Evolutionary conservation across 2,888 invertebrate species (phyloP), one percentile per base, ranked within the genome.

Genomic region (Melieria picta): DNA sequence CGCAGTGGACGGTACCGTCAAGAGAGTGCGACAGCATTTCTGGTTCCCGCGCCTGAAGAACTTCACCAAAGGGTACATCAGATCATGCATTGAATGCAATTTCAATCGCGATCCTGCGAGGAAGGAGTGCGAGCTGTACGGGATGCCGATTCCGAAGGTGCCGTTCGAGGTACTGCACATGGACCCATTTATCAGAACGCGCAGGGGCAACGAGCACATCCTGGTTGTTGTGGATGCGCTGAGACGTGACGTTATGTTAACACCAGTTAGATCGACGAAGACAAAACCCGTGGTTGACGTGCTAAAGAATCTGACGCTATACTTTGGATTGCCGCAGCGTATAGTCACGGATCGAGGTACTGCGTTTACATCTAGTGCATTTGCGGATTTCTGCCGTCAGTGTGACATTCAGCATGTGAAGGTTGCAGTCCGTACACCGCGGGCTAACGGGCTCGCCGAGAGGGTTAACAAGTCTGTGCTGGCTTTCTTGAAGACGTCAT

Each of bases 11-110:
- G 76, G 75, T 47, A 79, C 78, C 0, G 16, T 76, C 1, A 64
- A 75, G 30, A 69, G 69, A n/a, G 65, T 79, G n/a, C 16, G 9
- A 5, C 68, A 69, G 16, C 57, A 77, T 46, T 79, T 75, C 61
- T 78, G 78, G 78, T 78, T 79, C 64, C 75, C 71, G 48, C 72
- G 75, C 48, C 10, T 75, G 10, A 9, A 75, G 13, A 75, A 73
- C 47, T 71, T 71, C 43, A 63, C 71, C 0, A 69, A 64, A 30
- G 52, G 69, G 10, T 78, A 77, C 58, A 60, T 78, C 4, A 76
- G 77, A 50, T 55, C 72, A 1, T 78, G 76, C 45, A 74, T 78
- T 4, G 76, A 77, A 46, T 79, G 77, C 16, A 76, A 74, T 16
- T 74, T 45, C 47, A 65, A 63, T 43, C 58, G 70, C 7, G 65